These are phyloP conservation scores for Xestia ashworthii DNA, from an alignment of 2,888 invertebrate genomes.

Conservation along the genomic window DNA sequence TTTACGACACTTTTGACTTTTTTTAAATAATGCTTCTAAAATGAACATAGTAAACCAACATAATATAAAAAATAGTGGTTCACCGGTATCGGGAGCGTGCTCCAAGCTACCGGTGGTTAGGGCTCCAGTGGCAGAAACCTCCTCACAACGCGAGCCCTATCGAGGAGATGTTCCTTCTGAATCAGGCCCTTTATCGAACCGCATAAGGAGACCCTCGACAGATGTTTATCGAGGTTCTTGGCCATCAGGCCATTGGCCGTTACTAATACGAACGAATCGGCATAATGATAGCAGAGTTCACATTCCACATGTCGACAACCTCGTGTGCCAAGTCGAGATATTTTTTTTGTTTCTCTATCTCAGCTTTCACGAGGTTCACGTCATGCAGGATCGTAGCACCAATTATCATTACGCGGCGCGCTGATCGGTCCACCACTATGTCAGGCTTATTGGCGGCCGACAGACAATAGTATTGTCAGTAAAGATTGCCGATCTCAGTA, in stretches of 20 bases:
- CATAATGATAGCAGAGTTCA: too few relatives aligned
- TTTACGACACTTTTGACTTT: background rate
- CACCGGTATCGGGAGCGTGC: background rate
- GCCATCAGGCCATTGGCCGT: too few relatives aligned
- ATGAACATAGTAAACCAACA: background rate
- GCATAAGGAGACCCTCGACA: too few relatives aligned
- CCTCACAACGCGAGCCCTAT: background rate
- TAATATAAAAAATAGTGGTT: background rate
- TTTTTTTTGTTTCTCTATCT: too few relatives aligned
- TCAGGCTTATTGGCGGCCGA: background rate
- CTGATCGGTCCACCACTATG: background rate
- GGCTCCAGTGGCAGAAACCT: background rate
- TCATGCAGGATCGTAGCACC: background rate
- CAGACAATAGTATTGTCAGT: too few relatives aligned
- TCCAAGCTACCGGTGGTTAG: background rate
- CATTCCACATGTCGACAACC: too few relatives aligned
- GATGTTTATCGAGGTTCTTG: too few relatives aligned
- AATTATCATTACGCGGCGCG: background rate
- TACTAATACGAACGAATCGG: too few relatives aligned
- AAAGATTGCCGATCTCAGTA: too few relatives aligned
- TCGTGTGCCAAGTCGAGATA: too few relatives aligned
- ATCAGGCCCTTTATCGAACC: too few relatives aligned
- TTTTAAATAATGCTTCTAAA: background rate
- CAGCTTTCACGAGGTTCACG: too few relatives aligned
- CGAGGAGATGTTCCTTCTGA: background rate